Base-by-base conservation (phyloP, 2,113 vertebrate genomes). In the Marcusenius ussheri region DNA sequence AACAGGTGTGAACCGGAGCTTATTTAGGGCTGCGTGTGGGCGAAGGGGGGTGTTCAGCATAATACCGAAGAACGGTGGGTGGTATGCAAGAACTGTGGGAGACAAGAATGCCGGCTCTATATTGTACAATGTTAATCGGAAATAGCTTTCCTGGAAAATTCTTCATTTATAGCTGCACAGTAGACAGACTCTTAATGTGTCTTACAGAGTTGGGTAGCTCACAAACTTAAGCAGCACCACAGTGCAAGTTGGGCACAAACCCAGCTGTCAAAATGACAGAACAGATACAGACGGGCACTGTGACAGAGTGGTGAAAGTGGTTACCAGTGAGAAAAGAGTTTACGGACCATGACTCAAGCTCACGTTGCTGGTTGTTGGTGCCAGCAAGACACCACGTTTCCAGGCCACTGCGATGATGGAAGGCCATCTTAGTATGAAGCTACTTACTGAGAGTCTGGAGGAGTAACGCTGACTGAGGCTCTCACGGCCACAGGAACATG, bases 211-310 rank as follows among this genome's bases (percentile, higher is more conserved):
- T 47, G 45, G 15, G 19, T n/a, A n/a, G 39, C 45, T 84, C 9
- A 84, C 83, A 84, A 47, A 24, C 19, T 47, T 84, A 47, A 46
- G 74, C 39, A 84, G 42, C 45, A 24, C 8, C 83, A 27, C 42
- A 84, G 45, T 84, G 21, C 9, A 84, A 21, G 19, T 47, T 1
- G 21, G 42, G 21, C 24, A 42, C 0, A 84, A 84, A n/a, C 2
- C 39, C 83, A 84, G 83, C 83, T 46, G 83, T 84, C 83, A 84
- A 84, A 84, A 84, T 80, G 74, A 80, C 74, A 80, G 74, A 80
- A 80, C 15, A 80, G 35, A 42, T 80, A 39, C 74, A 84, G 83
- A 47, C 83, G 47, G 74, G 74, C 74, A 80, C 35, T 42, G 74
- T 42, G 74, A 42, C 45, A 47, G 45, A 24, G 42, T 46, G 42